phyloP scores from a whole-genome alignment of 2,113 vertebrate species.

The Semnopithecus entellus region DNA sequence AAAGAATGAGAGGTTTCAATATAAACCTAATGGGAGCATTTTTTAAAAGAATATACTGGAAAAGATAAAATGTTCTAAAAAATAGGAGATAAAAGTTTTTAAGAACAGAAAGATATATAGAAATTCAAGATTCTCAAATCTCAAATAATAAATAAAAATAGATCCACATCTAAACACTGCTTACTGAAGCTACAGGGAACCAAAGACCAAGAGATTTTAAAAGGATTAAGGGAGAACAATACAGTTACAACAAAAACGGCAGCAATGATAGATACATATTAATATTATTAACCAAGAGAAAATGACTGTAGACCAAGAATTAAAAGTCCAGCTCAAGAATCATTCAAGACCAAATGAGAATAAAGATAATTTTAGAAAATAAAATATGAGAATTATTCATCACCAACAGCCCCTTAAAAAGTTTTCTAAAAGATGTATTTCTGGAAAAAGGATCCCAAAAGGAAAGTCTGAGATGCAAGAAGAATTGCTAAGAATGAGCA shows the following conservation, averaged over 20 bases:
- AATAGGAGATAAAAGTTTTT: not conserved
- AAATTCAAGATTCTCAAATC: constrained; percentile 10
- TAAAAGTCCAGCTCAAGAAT: not conserved
- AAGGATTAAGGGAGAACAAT: not conserved
- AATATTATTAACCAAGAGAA: not conserved
- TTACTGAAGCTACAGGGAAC: not conserved
- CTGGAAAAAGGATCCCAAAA: not conserved
- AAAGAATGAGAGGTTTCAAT: not conserved
- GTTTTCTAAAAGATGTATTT: not conserved
- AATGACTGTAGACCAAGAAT: not conserved
- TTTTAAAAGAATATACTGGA: not conserved
- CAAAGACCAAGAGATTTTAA: not conserved
- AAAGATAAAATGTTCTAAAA: not conserved
- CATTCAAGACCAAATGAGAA: not conserved
- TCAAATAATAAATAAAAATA: not conserved
- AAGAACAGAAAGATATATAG: not conserved
- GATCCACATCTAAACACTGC: not conserved
- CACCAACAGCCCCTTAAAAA: not conserved
- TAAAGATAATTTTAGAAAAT: not conserved
- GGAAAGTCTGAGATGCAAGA: not conserved
- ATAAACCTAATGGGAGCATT: not conserved
- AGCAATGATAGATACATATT: not conserved
- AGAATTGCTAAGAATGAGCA: not conserved
- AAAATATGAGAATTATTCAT: not conserved
- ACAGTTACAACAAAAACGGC: not conserved